A percentile compares a stretch with the other conserved stretches of the same genome.
These are phyloP conservation scores for Drosophila virilis DNA, from an alignment of 1,140 invertebrate species.

Conservation along the genomic window DNA sequence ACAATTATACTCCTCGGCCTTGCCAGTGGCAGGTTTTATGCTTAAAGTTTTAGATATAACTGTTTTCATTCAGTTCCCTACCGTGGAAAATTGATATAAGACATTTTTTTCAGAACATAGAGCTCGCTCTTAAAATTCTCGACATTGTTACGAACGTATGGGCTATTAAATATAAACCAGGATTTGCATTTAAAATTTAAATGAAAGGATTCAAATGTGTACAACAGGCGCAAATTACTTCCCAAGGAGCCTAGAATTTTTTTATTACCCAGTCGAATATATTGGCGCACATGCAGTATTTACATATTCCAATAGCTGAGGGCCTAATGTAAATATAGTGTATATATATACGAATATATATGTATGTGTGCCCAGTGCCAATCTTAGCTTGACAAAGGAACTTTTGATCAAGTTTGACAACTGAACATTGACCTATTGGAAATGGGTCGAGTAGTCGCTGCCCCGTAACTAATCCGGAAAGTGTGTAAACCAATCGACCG, in stretches of 20 bases:
- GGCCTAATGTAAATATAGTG: background rate
- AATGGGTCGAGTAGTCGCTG: conserved; percentile 23
- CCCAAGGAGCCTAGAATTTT: background rate
- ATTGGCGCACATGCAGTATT: conserved; percentile 19
- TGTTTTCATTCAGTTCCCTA: no score
- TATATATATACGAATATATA: background rate
- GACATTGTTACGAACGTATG: no score
- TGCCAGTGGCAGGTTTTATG: no score
- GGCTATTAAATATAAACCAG: no score
- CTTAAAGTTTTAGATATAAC: no score
- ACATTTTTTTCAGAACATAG: no score
- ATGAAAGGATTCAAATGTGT: no score
- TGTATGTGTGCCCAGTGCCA: background rate
- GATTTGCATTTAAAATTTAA: no score
- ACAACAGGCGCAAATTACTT: no score
- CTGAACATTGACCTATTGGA: conserved; percentile 37
- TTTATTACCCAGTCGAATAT: background rate
- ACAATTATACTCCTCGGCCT: no score
- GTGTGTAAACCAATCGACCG: conserved; percentile 69
- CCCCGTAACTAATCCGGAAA: conserved; percentile 38
- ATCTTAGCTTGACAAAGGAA: background rate
- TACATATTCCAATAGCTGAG: conserved; percentile 11
- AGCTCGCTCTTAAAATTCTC: no score
- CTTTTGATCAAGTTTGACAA: conserved; percentile 34
- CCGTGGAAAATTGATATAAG: no score